phyloP scores from a whole-genome alignment of 1,140 invertebrate species.

The Drosophila kohkoa region DNA sequence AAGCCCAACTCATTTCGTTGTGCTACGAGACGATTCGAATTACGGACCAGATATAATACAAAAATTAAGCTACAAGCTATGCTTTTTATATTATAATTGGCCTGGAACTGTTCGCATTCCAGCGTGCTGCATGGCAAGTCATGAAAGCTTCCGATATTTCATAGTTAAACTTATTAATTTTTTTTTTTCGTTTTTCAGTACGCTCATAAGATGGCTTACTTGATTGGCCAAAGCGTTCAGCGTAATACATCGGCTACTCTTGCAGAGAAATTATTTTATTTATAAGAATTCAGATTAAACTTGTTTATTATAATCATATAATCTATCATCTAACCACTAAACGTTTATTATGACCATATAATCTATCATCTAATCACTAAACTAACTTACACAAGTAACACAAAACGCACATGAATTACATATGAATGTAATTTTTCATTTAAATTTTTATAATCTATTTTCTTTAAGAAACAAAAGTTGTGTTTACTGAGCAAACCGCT shows the following conservation, averaged over 20 bases:
- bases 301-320: background rate
- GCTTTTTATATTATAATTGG: slow-evolving; percentile 98
- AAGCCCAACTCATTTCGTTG: slow-evolving; percentile 95
- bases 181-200: slow-evolving; percentile 85
- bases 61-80: slow-evolving; percentile 94
- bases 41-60: slow-evolving; percentile 94
- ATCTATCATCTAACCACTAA: too few species aligned
- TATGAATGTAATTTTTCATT: too few species aligned
- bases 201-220: slow-evolving; percentile 93
- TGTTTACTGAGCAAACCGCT: too few species aligned
- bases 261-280: slow-evolving; percentile 65
- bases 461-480: too few species aligned
- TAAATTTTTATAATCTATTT: too few species aligned
- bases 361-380: background rate
- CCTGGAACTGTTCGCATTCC: slow-evolving; percentile 95
- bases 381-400: background rate
- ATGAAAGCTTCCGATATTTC: background rate
- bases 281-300: slow-evolving; percentile 40
- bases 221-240: slow-evolving; percentile 91
- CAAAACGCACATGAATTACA: too few species aligned
- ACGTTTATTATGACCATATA: too few species aligned
- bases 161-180: slow-evolving; percentile 19
- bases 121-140: slow-evolving; percentile 87
- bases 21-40: slow-evolving; percentile 90
- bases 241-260: slow-evolving; percentile 86